phyloP scores from a whole-genome alignment of 2,113 vertebrate genomes.

The Microtus montanus region DNA sequence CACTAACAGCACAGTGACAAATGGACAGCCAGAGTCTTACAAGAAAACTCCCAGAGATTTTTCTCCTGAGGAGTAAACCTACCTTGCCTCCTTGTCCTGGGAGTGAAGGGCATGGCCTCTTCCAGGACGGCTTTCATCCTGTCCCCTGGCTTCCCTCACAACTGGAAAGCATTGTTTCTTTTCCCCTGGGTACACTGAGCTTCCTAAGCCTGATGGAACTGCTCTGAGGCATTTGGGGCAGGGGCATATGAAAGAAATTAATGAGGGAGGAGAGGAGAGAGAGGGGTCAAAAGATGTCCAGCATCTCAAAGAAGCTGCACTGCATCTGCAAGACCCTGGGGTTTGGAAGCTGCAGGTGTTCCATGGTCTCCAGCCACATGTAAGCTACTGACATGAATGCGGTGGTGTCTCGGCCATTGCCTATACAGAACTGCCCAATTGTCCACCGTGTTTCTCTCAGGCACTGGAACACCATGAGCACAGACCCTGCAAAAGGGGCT shows the following conservation, averaged over 20 bases:
- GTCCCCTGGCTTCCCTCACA: background rate
- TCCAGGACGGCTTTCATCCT: rapidly evolving
- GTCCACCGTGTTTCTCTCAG: background rate
- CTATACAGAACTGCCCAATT: background rate
- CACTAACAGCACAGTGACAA: background rate
- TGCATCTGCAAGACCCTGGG: background rate
- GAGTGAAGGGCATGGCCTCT: background rate
- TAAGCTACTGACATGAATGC: background rate
- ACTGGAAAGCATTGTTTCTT: background rate
- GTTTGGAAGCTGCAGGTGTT: background rate
- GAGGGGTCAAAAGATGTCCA: no score
- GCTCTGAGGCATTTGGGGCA: background rate
- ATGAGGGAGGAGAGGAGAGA: background rate
- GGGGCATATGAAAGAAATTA: background rate
- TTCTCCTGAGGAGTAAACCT: background rate
- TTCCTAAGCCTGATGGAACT: background rate
- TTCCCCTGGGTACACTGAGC: background rate
- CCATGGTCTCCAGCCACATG: background rate
- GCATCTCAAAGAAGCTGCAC: background rate
- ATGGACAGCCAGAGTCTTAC: background rate
- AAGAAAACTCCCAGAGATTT: background rate
- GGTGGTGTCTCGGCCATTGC: background rate
- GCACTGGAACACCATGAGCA: background rate
- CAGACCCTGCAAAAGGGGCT: background rate
- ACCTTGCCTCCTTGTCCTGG: background rate